Evolutionary conservation across 2,797 vertebrate species (phyloP).

Genomic region (Ptychobarbus kaznakovi): DNA sequence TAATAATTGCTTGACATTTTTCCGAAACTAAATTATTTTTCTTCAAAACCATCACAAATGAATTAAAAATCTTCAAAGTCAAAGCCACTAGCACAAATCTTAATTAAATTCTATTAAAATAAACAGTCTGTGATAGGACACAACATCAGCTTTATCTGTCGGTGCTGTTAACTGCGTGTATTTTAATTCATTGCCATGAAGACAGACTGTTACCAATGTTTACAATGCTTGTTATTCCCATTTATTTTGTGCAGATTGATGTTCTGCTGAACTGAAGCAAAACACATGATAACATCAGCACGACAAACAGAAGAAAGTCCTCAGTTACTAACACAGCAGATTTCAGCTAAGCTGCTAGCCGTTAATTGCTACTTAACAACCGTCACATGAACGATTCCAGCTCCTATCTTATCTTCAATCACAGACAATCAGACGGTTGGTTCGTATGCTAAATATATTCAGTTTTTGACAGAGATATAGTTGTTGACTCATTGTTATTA

Average conservation of each 20-base stretch:
- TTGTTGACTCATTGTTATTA: background rate
- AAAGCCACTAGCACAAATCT: background rate
- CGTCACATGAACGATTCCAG: background rate
- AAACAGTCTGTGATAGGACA: background rate
- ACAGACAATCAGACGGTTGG: background rate
- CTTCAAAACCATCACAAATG: background rate
- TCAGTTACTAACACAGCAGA: conserved; percentile 20
- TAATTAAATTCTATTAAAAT: background rate
- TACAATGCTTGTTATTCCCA: background rate
- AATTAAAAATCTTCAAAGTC: conserved; percentile 1
- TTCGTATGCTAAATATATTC: background rate
- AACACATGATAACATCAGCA: conserved; percentile 15
- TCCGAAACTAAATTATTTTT: background rate
- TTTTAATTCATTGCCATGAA: background rate
- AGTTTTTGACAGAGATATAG: conserved; percentile 1
- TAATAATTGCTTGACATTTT: background rate
- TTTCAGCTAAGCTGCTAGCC: conserved; percentile 10
- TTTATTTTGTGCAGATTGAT: background rate
- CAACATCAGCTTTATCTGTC: background rate
- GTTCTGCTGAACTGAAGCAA: conserved; percentile 14
- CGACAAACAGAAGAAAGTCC: background rate
- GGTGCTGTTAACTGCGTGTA: background rate
- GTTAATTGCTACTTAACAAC: background rate
- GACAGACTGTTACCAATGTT: background rate
- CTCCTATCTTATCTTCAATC: conserved; percentile 12